phyloP scores from a whole-genome alignment of 2,113 vertebrate species.

The Nestor notabilis region DNA sequence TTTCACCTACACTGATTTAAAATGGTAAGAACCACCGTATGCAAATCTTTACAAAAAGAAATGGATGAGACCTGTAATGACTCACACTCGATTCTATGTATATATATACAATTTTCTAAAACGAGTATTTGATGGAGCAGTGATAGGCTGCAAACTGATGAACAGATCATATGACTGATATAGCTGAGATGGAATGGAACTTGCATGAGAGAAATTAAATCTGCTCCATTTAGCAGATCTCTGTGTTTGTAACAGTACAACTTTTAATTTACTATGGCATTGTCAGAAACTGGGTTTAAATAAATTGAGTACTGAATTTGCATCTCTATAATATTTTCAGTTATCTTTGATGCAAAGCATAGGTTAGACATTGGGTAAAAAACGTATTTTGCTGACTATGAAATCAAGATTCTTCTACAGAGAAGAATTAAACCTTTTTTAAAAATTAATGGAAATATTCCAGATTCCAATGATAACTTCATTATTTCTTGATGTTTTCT shows the following conservation, averaged over 20 bases:
- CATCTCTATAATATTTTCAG: background rate
- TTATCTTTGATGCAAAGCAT: background rate
- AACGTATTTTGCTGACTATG: background rate
- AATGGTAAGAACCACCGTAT: background rate
- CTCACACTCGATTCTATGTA: background rate
- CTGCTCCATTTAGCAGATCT: slow-evolving; percentile 45
- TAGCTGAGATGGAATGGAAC: background rate
- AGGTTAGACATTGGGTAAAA: background rate
- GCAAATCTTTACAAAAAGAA: background rate
- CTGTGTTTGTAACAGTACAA: background rate
- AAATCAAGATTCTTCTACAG: background rate
- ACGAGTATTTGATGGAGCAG: background rate
- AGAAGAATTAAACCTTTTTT: background rate
- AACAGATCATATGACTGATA: slow-evolving; percentile 11
- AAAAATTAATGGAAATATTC: background rate
- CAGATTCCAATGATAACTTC: background rate
- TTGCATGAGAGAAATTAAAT: slow-evolving; percentile 38
- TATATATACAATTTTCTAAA: background rate
- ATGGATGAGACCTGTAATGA: background rate
- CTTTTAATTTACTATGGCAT: background rate
- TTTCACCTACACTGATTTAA: background rate
- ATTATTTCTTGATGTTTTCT: background rate
- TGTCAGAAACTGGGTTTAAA: background rate
- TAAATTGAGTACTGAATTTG: background rate
- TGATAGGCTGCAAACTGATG: background rate